A percentile compares a stretch with the other conserved stretches of the same genome.
These are phyloP conservation scores for Butorides virescens DNA, from an alignment of 2,113 vertebrate genomes.

Conservation along the genomic window DNA sequence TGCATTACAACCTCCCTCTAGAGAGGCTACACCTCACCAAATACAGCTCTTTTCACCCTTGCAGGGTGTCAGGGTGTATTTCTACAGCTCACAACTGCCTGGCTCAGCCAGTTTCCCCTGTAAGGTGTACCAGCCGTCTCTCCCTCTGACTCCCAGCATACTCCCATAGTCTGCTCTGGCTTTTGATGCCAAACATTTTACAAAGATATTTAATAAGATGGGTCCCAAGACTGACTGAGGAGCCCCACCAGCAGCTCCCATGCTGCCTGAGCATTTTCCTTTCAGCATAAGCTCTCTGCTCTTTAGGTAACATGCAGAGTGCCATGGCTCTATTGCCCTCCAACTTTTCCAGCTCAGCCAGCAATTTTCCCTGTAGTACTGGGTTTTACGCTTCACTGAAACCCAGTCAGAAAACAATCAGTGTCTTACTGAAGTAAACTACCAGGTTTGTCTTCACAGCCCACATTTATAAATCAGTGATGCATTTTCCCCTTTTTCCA, in stretches of 20 bases:
- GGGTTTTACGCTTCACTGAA: neutral
- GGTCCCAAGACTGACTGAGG: neutral
- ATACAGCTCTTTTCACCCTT: neutral
- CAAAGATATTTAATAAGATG: neutral
- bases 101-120: neutral
- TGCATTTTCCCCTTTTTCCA: neutral
- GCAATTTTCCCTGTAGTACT: neutral
- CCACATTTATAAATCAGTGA: neutral
- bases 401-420: neutral
- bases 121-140: neutral
- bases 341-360: neutral
- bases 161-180: neutral
- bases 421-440: neutral
- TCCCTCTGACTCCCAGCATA: rapidly evolving
- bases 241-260: neutral
- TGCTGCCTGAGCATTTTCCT: neutral
- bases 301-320: rapidly evolving
- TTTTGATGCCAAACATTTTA: neutral
- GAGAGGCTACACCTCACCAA: neutral
- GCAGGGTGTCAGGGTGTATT: neutral
- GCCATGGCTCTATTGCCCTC: neutral
- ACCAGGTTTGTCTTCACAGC: neutral
- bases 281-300: neutral
- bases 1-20: neutral
- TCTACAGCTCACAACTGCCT: neutral